Evolutionary conservation across 2,888 invertebrate species (phyloP).

Genomic region (Lapara coniferarum): DNA sequence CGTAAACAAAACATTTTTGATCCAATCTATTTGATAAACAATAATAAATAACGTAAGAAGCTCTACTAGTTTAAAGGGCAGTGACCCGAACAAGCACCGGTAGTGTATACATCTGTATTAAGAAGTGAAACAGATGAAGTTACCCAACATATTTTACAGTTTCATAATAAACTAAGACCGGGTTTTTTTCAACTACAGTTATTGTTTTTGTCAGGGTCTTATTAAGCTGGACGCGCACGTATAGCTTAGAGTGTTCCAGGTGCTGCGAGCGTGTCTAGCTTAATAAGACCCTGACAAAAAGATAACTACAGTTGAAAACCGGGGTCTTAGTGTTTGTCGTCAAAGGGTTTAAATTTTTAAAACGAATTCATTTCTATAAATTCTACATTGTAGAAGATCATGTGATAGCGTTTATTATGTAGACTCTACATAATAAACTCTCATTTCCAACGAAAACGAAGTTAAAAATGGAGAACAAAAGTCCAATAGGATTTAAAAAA

Average conservation of each 20-base stretch:
- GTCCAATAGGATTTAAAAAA: background rate
- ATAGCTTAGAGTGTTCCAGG: too few species aligned
- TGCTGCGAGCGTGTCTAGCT: too few species aligned
- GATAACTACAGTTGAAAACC: too few species aligned
- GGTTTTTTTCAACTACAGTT: too few species aligned
- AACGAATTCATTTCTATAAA: too few species aligned
- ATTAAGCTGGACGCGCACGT: too few species aligned
- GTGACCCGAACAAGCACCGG: conserved; percentile 7
- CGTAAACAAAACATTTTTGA: background rate
- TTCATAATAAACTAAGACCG: background rate
- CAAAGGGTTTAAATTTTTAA: background rate
- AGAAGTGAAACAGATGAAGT: background rate
- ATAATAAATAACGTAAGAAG: conserved; percentile 1
- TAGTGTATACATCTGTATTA: background rate
- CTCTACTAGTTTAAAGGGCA: background rate
- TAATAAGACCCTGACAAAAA: too few species aligned
- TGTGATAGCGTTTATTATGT: too few species aligned
- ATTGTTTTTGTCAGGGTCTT: too few species aligned
- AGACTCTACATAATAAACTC: background rate
- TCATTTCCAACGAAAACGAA: background rate
- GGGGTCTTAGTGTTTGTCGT: background rate
- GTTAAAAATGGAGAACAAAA: background rate
- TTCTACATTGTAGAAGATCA: too few species aligned
- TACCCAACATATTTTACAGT: background rate
- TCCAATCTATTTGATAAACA: background rate